Conservation (phyloP, 2,113 vertebrate genomes). For the Oxyruncus cristatus region DNA sequence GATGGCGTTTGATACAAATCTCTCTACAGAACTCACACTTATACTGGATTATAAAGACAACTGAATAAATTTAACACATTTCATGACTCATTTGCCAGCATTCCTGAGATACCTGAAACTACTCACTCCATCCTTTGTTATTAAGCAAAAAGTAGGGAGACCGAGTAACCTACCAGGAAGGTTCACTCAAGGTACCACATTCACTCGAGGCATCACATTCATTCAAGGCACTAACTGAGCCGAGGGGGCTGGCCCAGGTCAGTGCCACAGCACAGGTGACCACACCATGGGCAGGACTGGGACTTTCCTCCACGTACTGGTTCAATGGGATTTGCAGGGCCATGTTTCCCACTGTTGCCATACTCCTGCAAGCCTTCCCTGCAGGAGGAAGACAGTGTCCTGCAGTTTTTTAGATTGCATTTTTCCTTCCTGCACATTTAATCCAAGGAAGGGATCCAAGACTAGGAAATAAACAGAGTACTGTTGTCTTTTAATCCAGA, state of each 20-base stretch:
- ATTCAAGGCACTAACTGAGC: neutral
- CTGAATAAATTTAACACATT: constrained; percentile 45
- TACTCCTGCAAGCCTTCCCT: neutral
- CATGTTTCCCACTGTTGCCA: accelerated
- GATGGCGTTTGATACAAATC: neutral
- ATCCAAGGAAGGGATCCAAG: neutral
- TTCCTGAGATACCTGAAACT: constrained; percentile 22
- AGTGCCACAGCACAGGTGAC: neutral
- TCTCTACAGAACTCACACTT: constrained; percentile 40
- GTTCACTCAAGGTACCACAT: neutral
- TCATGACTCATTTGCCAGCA: constrained; percentile 27
- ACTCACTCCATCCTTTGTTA: constrained; percentile 5
- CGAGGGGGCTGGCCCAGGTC: accelerated
- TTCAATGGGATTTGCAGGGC: neutral
- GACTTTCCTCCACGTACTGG: neutral
- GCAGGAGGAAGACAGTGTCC: neutral
- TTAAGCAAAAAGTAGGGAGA: neutral
- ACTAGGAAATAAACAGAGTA: neutral
- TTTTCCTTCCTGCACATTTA: constrained; percentile 10
- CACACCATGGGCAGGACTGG: accelerated
- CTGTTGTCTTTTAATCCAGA: neutral
- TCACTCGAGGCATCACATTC: neutral
- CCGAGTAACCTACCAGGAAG: neutral
- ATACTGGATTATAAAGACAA: constrained; percentile 16
- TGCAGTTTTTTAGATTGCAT: neutral